phyloP scores from a whole-genome alignment of 1,140 invertebrate species.

The Antheraea pernyi region DNA sequence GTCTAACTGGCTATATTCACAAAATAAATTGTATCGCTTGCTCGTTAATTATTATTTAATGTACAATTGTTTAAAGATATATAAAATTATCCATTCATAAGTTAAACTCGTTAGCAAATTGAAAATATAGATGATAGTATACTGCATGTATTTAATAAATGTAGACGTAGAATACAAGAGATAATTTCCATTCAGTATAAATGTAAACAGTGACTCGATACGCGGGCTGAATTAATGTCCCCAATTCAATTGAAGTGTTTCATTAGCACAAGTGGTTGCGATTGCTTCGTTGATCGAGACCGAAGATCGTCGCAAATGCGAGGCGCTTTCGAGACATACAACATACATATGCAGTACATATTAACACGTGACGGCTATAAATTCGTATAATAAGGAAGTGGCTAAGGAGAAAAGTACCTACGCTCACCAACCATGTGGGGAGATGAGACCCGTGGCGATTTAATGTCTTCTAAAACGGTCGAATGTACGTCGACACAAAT shows the following conservation, averaged over 20 bases:
- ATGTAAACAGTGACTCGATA: slow-evolving; percentile 60
- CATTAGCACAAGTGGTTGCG: slow-evolving; percentile 77
- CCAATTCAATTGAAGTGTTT: slow-evolving; percentile 78
- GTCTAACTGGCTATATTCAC: too few species aligned
- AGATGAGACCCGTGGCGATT: background rate
- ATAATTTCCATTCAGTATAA: slow-evolving; percentile 43
- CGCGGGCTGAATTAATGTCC: slow-evolving; percentile 71
- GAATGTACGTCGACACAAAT: background rate
- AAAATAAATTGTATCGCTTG: too few species aligned
- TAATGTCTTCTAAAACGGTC: background rate
- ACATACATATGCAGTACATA: background rate
- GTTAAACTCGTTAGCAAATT: too few species aligned
- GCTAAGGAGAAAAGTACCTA: slow-evolving; percentile 9
- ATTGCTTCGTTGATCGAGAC: slow-evolving; percentile 73
- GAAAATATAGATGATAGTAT: too few species aligned
- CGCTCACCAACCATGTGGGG: slow-evolving; percentile 6
- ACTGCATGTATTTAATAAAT: too few species aligned
- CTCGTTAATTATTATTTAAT: too few species aligned
- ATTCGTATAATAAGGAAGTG: slow-evolving; percentile 23
- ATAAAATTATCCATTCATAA: too few species aligned
- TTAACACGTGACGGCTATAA: slow-evolving; percentile 18
- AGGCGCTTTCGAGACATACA: slow-evolving; percentile 29
- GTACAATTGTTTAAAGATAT: too few species aligned
- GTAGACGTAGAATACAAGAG: background rate
- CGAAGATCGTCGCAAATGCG: slow-evolving; percentile 46